Conservation (phyloP, 2,113 vertebrate genomes). For the Catharus fuscescens region DNA sequence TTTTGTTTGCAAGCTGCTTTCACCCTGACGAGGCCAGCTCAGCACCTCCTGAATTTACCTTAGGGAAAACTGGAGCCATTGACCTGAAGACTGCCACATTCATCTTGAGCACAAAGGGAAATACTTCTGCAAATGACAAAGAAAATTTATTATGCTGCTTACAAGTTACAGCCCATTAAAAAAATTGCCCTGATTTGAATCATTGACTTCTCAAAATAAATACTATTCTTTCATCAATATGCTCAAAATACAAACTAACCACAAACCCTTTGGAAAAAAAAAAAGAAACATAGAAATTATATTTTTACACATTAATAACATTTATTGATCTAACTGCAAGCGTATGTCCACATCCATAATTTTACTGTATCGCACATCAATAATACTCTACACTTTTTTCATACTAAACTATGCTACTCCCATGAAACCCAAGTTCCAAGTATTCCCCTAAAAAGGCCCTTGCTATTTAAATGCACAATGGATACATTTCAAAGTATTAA, state of each 20-base stretch:
- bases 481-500: background rate
- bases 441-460: background rate
- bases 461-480: background rate
- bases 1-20: background rate
- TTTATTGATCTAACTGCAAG: slow-evolving; percentile 61
- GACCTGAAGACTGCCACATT: slow-evolving; percentile 27
- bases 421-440: slow-evolving; percentile 22
- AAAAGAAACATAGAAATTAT: slow-evolving; percentile 51
- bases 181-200: slow-evolving; percentile 61
- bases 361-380: slow-evolving; percentile 20
- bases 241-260: slow-evolving; percentile 57
- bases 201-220: slow-evolving; percentile 65
- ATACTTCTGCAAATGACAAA: slow-evolving; percentile 31
- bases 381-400: slow-evolving; percentile 19
- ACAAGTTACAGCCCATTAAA: slow-evolving; percentile 42
- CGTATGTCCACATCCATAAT: slow-evolving; percentile 17
- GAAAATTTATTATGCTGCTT: slow-evolving; percentile 41
- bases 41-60: slow-evolving; percentile 29
- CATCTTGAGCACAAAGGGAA: background rate
- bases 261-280: slow-evolving; percentile 33
- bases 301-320: slow-evolving; percentile 61
- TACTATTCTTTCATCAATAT: slow-evolving; percentile 62
- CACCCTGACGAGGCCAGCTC: background rate
- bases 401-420: slow-evolving; percentile 9
- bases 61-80: background rate